phyloP scores from a whole-genome alignment of 2,888 invertebrate species.

The Platerodrilus igneus region DNA sequence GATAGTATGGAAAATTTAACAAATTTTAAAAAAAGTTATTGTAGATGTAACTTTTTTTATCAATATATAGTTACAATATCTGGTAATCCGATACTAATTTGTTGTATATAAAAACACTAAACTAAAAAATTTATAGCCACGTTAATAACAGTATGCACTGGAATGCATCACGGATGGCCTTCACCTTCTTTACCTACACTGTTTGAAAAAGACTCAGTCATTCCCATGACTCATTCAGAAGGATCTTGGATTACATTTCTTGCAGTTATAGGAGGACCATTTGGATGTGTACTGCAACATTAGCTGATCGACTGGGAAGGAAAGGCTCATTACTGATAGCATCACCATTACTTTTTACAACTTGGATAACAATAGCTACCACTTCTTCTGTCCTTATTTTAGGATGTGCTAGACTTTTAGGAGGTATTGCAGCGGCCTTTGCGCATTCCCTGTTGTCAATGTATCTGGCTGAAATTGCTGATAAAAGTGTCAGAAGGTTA shows the following conservation, averaged over 20 bases:
- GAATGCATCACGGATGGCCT: no score
- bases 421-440: constrained; percentile 55
- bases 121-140: constrained; percentile 43
- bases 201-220: no score
- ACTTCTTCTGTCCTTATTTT: constrained; percentile 55
- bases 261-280: constrained; percentile 56
- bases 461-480: constrained; percentile 59
- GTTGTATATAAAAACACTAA: no score
- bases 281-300: constrained; percentile 60
- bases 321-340: constrained; percentile 59
- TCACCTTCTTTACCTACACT: no score
- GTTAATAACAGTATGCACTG: constrained; percentile 39
- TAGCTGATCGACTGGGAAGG: constrained; percentile 63
- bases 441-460: constrained; percentile 51
- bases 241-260: constrained; percentile 62
- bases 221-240: no score
- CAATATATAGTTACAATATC: no score
- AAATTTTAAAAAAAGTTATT: no score
- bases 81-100: no score
- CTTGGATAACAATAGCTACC: constrained; percentile 60
- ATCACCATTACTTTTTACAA: constrained; percentile 57
- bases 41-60: no score
- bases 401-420: constrained; percentile 51
- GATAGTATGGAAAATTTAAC: no score
- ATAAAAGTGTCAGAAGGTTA: no score